Evolutionary conservation across 2,113 vertebrate species (phyloP).

Genomic region (Pseudopodoces humilis): DNA sequence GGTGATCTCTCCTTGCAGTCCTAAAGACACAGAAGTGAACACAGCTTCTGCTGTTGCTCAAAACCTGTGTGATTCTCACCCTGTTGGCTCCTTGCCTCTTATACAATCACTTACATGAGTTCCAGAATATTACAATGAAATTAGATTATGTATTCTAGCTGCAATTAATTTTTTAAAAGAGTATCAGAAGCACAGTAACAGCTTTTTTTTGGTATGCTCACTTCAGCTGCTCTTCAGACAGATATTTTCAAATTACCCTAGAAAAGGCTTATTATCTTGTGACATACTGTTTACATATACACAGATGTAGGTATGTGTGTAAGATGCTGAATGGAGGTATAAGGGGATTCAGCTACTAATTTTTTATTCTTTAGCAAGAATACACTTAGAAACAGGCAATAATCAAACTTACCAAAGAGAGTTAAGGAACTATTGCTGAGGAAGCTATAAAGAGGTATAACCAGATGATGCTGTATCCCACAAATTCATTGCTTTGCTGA

Average conservation of each 20-base stretch:
- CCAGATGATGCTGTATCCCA: not conserved
- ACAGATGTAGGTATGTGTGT: not conserved
- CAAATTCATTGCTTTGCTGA: not conserved
- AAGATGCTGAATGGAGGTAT: not conserved
- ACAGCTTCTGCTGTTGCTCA: not conserved
- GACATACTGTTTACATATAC: not conserved
- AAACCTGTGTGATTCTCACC: not conserved
- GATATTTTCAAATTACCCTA: not conserved
- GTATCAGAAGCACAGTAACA: not conserved
- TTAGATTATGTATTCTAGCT: not conserved
- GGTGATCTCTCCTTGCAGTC: not conserved
- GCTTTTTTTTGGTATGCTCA: not conserved
- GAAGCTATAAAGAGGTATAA: not conserved
- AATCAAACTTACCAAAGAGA: not conserved
- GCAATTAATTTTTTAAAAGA: not conserved
- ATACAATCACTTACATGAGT: not conserved
- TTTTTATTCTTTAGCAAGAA: not conserved
- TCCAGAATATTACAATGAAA: not conserved
- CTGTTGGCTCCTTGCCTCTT: not conserved
- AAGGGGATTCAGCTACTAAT: not conserved
- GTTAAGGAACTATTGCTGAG: not conserved
- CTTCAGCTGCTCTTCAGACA: not conserved
- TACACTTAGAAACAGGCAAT: not conserved
- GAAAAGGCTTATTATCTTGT: not conserved
- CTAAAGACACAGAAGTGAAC: not conserved